Evolutionary conservation across 2,888 invertebrate species (phyloP).

Genomic region (Osedax fenrisi): DNA sequence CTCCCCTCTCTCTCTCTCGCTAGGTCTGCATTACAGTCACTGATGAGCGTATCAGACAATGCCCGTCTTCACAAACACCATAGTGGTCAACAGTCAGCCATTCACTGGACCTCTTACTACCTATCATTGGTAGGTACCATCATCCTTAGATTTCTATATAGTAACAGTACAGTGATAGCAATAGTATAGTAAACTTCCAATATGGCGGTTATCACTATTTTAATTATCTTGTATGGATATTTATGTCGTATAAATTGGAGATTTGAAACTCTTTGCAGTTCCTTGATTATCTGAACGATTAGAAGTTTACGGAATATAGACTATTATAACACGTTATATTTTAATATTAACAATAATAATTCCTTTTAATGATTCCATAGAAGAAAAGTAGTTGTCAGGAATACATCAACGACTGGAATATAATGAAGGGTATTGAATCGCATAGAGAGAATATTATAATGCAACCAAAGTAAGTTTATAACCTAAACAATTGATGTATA

Average conservation of each 20-base stretch:
- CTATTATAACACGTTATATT: too few relatives aligned
- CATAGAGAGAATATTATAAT: neutral
- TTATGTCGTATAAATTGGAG: too few relatives aligned
- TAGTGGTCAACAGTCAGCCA: neutral
- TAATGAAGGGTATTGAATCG: neutral
- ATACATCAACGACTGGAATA: neutral
- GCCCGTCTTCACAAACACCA: neutral
- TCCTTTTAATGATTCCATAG: too few relatives aligned
- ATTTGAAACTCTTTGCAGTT: too few relatives aligned
- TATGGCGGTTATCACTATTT: too few relatives aligned
- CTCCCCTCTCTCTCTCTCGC: neutral
- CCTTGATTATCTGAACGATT: too few relatives aligned
- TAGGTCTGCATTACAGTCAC: neutral
- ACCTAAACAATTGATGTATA: neutral
- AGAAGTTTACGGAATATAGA: too few relatives aligned
- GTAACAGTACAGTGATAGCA: too few relatives aligned
- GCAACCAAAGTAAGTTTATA: neutral
- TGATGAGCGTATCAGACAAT: neutral
- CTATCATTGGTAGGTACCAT: neutral
- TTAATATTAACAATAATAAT: too few relatives aligned
- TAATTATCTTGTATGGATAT: too few relatives aligned
- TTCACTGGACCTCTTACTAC: neutral
- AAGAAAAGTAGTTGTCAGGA: neutral
- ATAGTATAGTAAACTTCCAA: too few relatives aligned
- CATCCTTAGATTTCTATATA: too few relatives aligned